These are phyloP conservation scores for Drosophila trichaetosa DNA, from an alignment of 2,888 invertebrate genomes.

Conservation along the genomic window DNA sequence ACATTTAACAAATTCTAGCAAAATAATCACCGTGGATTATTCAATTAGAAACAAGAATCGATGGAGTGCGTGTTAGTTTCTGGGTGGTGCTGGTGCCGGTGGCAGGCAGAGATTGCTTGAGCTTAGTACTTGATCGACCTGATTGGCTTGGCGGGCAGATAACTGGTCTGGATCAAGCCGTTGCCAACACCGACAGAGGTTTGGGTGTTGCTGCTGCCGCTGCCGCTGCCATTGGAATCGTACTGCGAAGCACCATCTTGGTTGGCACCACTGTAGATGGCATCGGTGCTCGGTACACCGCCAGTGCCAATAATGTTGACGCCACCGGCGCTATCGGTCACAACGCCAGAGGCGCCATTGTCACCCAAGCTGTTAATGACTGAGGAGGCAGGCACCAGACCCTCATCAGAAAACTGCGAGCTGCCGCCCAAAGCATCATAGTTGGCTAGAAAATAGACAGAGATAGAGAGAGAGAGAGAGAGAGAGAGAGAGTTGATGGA, in stretches of 20 bases:
- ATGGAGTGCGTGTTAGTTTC: conserved; percentile 8
- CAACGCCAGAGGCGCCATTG: conserved; percentile 69
- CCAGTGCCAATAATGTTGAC: conserved; percentile 65
- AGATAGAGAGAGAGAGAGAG: neutral
- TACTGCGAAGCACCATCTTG: neutral
- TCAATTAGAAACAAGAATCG: conserved; percentile 40
- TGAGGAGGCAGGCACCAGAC: conserved; percentile 78
- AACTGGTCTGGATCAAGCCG: conserved; percentile 56
- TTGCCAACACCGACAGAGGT: conserved; percentile 7
- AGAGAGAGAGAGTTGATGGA: neutral
- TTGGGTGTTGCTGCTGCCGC: conserved; percentile 43
- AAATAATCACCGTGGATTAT: conserved; percentile 39
- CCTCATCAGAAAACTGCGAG: conserved; percentile 77
- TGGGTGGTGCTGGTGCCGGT: conserved; percentile 8
- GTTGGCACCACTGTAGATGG: neutral
- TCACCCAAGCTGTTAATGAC: conserved; percentile 78
- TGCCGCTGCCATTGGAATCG: conserved; percentile 28
- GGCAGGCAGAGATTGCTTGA: neutral
- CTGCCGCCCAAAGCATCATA: conserved; percentile 82
- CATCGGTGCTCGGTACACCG: conserved; percentile 48
- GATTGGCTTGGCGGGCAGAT: conserved; percentile 71
- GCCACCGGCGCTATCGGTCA: conserved; percentile 46
- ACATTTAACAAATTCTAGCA: conserved; percentile 41
- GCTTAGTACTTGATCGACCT: conserved; percentile 46
- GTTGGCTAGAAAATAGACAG: conserved; percentile 67